A percentile compares a stretch with the other conserved stretches of the same genome.
Conservation (phyloP, 2,888 invertebrate species). For the Heliconius hortense region DNA sequence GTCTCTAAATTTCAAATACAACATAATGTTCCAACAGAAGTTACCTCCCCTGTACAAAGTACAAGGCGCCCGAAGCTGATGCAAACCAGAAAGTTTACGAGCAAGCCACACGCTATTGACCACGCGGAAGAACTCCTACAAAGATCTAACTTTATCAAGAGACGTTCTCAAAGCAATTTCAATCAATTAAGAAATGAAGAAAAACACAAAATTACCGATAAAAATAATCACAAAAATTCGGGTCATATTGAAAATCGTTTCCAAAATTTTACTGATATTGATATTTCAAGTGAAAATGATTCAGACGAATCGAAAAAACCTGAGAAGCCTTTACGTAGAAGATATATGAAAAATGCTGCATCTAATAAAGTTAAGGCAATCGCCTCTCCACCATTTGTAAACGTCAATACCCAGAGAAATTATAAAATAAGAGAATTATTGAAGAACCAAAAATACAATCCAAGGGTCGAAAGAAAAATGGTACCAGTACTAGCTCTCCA, state of each 20-base stretch:
- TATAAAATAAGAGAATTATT: slow-evolving; percentile 15
- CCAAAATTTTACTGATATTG: neutral
- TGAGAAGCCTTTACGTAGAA: neutral
- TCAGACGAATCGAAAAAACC: slow-evolving; percentile 7
- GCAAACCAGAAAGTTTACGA: slow-evolving; percentile 1
- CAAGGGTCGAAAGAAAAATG: slow-evolving; percentile 6
- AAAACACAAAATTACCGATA: neutral
- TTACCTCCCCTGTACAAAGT: neutral
- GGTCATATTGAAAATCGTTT: neutral
- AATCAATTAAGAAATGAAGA: neutral
- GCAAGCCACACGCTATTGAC: neutral
- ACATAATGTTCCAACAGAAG: neutral
- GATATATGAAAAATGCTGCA: slow-evolving; percentile 6
- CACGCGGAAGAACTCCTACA: neutral
- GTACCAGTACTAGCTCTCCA: slow-evolving; percentile 15
- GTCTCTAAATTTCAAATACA: slow-evolving; percentile 8
- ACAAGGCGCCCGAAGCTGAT: slow-evolving; percentile 7
- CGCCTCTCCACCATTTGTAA: neutral
- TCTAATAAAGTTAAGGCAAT: slow-evolving; percentile 14
- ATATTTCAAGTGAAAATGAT: slow-evolving; percentile 1
- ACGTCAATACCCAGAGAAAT: neutral
- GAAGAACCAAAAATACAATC: neutral
- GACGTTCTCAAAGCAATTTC: neutral
- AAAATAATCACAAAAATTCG: neutral
- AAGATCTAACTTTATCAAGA: slow-evolving; percentile 10